These are phyloP conservation scores for Heloderma charlesbogerti DNA, from an alignment of 2,113 vertebrate genomes.

Conservation along the genomic window DNA sequence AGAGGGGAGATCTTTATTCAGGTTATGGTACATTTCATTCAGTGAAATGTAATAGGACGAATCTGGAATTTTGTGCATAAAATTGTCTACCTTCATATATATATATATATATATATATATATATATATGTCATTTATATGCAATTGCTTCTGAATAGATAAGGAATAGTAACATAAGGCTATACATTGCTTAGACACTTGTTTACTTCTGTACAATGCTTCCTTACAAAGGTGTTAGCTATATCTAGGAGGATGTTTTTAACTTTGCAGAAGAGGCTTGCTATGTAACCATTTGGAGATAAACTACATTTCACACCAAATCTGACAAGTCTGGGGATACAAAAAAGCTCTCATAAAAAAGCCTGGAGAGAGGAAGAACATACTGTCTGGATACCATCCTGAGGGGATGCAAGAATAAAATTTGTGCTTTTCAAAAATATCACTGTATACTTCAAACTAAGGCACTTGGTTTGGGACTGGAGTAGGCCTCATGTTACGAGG, in stretches of 20 bases:
- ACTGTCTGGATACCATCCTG: neutral
- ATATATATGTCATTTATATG: too few species aligned
- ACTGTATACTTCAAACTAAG: neutral
- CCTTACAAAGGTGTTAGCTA: neutral
- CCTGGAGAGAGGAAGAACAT: neutral
- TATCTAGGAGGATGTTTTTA: neutral
- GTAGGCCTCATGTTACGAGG: neutral
- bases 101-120: neutral
- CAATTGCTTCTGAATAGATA: neutral
- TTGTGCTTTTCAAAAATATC: neutral
- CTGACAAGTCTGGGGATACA: neutral
- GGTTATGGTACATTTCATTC: too few species aligned
- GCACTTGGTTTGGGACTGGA: neutral
- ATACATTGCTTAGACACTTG: neutral
- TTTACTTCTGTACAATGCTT: neutral
- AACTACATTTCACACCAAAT: neutral
- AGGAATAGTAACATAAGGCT: neutral
- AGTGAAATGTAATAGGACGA: too few species aligned
- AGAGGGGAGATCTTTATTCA: too few species aligned
- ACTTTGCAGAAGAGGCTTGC: neutral
- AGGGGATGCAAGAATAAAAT: neutral
- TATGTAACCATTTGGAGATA: neutral
- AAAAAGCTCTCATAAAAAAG: neutral
- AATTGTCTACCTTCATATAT: neutral
- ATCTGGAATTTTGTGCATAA: neutral